Base-by-base conservation (phyloP, 1,140 invertebrate genomes). In the Scylla paramamosain region DNA sequence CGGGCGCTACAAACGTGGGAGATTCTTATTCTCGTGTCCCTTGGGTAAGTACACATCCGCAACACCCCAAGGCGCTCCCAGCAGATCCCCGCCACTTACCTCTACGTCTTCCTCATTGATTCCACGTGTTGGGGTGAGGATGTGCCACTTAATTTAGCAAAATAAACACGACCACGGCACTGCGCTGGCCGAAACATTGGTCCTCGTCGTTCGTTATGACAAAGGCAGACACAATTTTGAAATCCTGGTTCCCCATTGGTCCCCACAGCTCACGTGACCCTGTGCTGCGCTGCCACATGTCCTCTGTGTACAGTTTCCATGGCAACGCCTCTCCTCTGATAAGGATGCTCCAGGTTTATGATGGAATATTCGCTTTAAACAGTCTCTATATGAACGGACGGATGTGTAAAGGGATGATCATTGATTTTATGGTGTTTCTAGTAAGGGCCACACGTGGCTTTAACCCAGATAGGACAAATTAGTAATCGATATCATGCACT, bases 151-250 rank as follows among this genome's bases (percentile, higher is more conserved):
- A 95, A 32, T 89, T 25, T 77, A 86, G 31, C 48, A 77, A 95
- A 95, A 95, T 95, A 95, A 95, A 95, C 92, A 92, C 94, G 88
- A 46, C 92, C 94, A 95, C 94, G 86, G 92, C 94, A 95, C 94
- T 88, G 89, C 67, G 82, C 94, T 95, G 91, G 92, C 94, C 48
- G 94, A 95, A 95, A 95, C 91, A 92, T 92, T 92, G 94, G 91
- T 95, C 83, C 94, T 95, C 94, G 94, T 95, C 94, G 94, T 95
- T 92, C 91, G 94, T 95, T 95, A 95, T 95, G 94, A 95, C 94
- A 95, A 95, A 95, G 94, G 94, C 94, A 95, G 94, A 95, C 94
- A 95, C 83, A 92, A 95, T 32, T 95, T 95, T 95, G 91, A 95
- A 95, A 95, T 95, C 94, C 77, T 31, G 52, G 20, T 16, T 45